A percentile compares a stretch with the other conserved stretches of the same genome.
Conservation (phyloP, 2,113 vertebrate species). For the Australoheros scitulus region DNA sequence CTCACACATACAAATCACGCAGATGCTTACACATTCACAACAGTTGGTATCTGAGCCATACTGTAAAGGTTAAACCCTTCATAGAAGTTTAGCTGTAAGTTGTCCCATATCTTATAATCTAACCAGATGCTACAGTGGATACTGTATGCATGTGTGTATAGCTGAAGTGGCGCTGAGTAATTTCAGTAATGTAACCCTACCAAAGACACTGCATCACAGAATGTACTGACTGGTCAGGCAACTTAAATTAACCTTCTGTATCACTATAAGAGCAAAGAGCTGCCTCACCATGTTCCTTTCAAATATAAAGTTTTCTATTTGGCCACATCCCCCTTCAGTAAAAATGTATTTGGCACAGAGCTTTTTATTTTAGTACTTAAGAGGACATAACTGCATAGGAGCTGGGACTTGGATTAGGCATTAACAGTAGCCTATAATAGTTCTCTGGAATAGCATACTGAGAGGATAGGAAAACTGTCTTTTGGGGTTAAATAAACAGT, state of each 20-base stretch:
- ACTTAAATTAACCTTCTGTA: not conserved
- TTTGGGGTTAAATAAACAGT: conserved; percentile 76
- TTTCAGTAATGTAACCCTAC: not conserved
- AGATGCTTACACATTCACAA: not conserved
- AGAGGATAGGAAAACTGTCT: conserved; percentile 44
- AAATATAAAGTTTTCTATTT: not conserved
- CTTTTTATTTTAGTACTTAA: conserved; percentile 28
- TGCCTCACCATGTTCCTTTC: not conserved
- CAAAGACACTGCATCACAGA: not conserved
- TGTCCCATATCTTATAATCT: not conserved
- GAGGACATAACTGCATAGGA: conserved; percentile 10
- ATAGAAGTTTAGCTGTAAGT: not conserved
- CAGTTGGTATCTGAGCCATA: not conserved
- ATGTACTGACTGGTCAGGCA: not conserved
- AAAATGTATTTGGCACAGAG: conserved; percentile 41
- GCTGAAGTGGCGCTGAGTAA: not conserved
- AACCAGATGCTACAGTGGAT: not conserved
- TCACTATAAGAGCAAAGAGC: not conserved
- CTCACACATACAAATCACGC: conserved; percentile 15
- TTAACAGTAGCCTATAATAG: conserved; percentile 79
- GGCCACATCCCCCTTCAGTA: not conserved
- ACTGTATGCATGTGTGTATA: not conserved
- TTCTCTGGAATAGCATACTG: conserved; percentile 72
- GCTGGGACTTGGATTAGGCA: conserved; percentile 19
- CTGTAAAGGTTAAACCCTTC: not conserved